Evolutionary conservation across 37 sponge, comb jelly and placozoan species (phyloP).

Genomic region (Geodia barretti): DNA sequence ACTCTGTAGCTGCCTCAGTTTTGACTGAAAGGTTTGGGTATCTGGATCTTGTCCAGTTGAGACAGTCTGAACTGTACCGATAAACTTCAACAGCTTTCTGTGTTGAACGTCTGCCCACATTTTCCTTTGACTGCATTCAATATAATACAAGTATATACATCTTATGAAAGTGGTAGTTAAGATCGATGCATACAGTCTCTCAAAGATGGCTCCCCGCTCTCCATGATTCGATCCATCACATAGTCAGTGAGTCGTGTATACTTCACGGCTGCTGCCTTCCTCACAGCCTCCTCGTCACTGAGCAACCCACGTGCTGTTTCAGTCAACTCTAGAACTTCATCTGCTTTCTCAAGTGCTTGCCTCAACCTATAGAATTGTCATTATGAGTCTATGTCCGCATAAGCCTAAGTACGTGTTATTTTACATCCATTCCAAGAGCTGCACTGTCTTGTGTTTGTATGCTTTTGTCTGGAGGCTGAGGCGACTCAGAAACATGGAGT

Average conservation of each 20-base stretch:
- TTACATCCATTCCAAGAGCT: slow-evolving; percentile 26
- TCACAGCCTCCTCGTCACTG: background rate
- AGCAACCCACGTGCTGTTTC: background rate
- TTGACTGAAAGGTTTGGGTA: too few species aligned
- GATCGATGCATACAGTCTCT: too few species aligned
- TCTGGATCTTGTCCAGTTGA: background rate
- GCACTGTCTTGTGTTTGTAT: slow-evolving; percentile 10
- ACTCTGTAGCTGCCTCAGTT: too few species aligned
- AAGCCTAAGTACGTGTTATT: background rate
- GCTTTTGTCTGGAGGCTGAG: slow-evolving; percentile 16
- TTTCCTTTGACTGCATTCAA: too few species aligned
- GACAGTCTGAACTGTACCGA: background rate
- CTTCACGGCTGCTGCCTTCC: background rate
- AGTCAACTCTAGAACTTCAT: background rate
- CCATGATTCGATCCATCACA: background rate
- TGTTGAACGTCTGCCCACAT: background rate
- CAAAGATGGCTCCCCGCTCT: background rate
- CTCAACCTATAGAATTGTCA: background rate
- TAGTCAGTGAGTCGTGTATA: background rate
- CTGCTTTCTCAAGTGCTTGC: background rate
- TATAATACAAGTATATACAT: too few species aligned
- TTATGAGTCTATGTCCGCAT: too few species aligned
- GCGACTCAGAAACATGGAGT: slow-evolving; percentile 27
- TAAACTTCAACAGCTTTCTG: background rate
- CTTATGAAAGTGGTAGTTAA: too few species aligned